Evolutionary conservation across 1,140 invertebrate species (phyloP), one percentile per base, ranked within the genome.

Genomic region (Oryctes rhinoceros): DNA sequence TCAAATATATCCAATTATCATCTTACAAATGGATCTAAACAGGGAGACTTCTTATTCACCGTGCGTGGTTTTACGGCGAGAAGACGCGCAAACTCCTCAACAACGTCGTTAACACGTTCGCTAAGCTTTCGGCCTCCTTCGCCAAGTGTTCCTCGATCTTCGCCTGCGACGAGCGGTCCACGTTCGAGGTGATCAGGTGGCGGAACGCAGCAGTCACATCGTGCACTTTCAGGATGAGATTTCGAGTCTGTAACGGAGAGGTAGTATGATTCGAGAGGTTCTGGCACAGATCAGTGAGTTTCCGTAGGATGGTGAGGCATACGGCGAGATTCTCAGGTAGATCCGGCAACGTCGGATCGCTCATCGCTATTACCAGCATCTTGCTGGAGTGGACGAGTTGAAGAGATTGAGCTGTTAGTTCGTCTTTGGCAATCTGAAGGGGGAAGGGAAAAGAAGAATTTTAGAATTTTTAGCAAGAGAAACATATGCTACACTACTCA

Each of bases 351-450:
- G 90, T 90, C 18, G 88, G 85, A 78, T 93, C 90, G 0, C 93
- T 95, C 85, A 95, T 92, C 74, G 93, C 92, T 71, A 95, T 94
- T 13, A 97, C 95, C 81, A 97, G 89, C 53, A 94, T 89, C 82
- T 97, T 95, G 9, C 95, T 96, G 37, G 95, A 93, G 0, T 94
- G 95, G 49, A 97, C 95, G 83, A 97, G 91, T 10, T 94, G 92
- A 76, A 95, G 89, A 0, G 95, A 94, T 86, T 96, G 94, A 44
- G 91, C 89, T 0, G 94, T 94, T n/a, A 97, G 87, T 83, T 93
- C 91, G 80, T 95, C 94, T 84, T 93, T 92, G 5, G 94, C 93
- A 13, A 89, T 89, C 89, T 94, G 88, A 0, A 86, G 85, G 20
- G 10, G 44, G 30, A 76, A 76, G 10, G 44, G 30, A 76, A 76